These are phyloP conservation scores for Siniperca obscura DNA, from an alignment of 2,797 vertebrate species.

Conservation along the genomic window DNA sequence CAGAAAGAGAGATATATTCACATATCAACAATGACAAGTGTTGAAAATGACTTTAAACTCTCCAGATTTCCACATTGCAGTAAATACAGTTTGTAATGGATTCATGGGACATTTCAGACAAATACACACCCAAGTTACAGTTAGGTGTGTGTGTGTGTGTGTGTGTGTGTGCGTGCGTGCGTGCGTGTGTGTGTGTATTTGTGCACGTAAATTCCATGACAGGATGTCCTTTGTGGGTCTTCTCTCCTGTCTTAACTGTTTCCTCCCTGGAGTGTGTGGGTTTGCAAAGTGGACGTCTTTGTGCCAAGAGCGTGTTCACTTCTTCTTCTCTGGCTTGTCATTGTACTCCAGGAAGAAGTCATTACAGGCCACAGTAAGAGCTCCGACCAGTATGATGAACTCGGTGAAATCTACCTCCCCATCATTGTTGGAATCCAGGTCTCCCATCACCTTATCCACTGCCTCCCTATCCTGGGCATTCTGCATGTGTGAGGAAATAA, in stretches of 20 bases:
- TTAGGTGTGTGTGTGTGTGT: constrained; percentile 14
- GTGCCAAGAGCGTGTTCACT: constrained; percentile 52
- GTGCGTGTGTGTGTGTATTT: constrained; percentile 26
- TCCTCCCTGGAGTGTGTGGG: constrained; percentile 57
- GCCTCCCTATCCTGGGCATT: constrained; percentile 87
- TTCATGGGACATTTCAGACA: constrained; percentile 42
- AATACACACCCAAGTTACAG: constrained; percentile 39
- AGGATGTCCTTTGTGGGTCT: constrained; percentile 34
- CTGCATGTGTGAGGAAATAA: constrained; percentile 61
- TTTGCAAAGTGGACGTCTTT: constrained; percentile 20
- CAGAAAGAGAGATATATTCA: constrained; percentile 65
- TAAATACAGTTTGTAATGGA: constrained; percentile 35
- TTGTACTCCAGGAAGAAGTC: constrained; percentile 89
- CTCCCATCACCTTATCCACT: constrained; percentile 87
- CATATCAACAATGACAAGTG: constrained; percentile 51
- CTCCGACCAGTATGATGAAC: constrained; percentile 87
- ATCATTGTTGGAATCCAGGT: constrained; percentile 87
- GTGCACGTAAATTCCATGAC: constrained; percentile 43
- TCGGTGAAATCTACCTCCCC: constrained; percentile 89
- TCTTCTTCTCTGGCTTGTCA: constrained; percentile 80
- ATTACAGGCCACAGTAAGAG: constrained; percentile 87
- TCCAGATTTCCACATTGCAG: constrained; percentile 51
- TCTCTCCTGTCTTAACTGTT: constrained; percentile 43
- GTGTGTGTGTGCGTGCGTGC: constrained; percentile 10
- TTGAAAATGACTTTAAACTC: constrained; percentile 34